phyloP scores from a whole-genome alignment of 2,797 vertebrate species.

The Cetoscarus ocellatus region DNA sequence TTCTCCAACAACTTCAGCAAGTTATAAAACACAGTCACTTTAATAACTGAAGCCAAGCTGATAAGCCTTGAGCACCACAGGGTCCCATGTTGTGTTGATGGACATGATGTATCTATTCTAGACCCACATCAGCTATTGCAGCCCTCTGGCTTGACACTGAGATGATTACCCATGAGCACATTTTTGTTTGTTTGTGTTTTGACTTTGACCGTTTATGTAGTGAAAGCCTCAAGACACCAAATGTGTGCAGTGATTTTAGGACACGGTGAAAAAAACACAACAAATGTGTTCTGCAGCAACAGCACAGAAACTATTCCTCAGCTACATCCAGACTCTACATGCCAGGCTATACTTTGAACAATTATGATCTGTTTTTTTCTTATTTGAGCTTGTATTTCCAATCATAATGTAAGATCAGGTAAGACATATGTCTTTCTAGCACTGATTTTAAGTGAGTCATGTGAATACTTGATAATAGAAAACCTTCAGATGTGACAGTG shows the following conservation, averaged over 20 bases:
- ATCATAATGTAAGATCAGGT: no score
- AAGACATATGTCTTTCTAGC: no score
- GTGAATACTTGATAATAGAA: no score
- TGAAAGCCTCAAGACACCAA: constrained; percentile 1
- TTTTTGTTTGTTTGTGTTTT: constrained; percentile 25
- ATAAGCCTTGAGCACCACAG: constrained; percentile 22
- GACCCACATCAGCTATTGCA: constrained; percentile 17
- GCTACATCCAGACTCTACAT: no score
- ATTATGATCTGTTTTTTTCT: no score
- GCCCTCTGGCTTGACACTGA: constrained; percentile 6
- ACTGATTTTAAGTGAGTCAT: no score
- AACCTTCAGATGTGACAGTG: no score
- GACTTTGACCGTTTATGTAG: constrained; percentile 11
- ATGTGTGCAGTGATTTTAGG: neutral
- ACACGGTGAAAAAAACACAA: neutral
- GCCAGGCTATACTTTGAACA: no score
- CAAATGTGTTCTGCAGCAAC: neutral
- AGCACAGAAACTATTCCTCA: no score
- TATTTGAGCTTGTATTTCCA: no score
- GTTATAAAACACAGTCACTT: neutral
- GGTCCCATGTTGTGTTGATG: constrained; percentile 24
- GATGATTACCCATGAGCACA: constrained; percentile 6
- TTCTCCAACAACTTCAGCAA: no score
- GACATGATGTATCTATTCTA: constrained; percentile 29
- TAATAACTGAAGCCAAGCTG: constrained; percentile 22